These are phyloP conservation scores for Peromyscus attwateri DNA, from an alignment of 2,797 vertebrate species.

Conservation along the genomic window DNA sequence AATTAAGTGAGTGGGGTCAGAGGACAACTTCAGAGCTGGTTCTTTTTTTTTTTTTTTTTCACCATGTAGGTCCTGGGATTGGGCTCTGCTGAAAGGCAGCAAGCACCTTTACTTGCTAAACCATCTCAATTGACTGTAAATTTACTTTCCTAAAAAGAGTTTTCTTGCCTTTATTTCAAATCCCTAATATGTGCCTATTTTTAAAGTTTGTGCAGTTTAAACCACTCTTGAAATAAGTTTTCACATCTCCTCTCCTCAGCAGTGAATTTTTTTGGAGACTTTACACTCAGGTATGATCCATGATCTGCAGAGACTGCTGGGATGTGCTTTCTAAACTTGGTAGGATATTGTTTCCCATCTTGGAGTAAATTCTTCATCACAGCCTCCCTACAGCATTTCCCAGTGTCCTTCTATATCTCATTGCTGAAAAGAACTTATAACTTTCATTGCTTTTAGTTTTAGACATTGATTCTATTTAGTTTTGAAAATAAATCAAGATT, in stretches of 20 bases:
- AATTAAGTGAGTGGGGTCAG: not conserved
- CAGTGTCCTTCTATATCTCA: not conserved
- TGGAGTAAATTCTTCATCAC: not conserved
- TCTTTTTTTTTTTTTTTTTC: not conserved
- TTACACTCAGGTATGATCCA: not conserved
- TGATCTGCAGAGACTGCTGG: not conserved
- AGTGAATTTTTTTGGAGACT: not conserved
- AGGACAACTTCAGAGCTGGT: not conserved
- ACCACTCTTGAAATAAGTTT: not conserved
- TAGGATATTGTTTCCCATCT: not conserved
- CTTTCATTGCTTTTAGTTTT: constrained; percentile 12
- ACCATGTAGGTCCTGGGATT: not conserved
- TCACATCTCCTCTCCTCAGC: not conserved
- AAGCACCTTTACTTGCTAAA: not conserved
- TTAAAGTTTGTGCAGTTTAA: not conserved
- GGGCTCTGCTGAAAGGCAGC: not conserved
- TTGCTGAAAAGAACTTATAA: not conserved
- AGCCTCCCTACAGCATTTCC: not conserved
- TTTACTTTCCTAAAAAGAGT: not conserved
- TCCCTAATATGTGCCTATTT: not conserved
- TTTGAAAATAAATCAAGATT: constrained; percentile 49
- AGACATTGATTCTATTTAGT: not conserved
- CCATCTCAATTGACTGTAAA: not conserved
- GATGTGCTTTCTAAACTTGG: not conserved
- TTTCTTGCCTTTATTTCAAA: not conserved